A percentile compares a stretch with the other conserved stretches of the same genome.
phyloP scores from a whole-genome alignment of 2,113 vertebrate genomes.

The Copsychus sechellarum region DNA sequence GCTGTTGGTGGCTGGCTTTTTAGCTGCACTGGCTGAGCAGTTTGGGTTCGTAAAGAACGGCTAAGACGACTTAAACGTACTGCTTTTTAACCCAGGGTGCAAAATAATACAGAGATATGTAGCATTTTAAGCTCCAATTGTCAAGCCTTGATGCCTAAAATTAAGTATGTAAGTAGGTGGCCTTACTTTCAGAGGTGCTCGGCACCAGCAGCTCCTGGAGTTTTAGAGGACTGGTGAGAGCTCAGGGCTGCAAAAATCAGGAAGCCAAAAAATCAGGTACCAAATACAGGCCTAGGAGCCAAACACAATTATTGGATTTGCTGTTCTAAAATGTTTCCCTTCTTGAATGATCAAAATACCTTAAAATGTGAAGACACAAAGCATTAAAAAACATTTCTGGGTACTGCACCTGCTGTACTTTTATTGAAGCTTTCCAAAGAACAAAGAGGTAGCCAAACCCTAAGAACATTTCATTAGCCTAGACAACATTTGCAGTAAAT shows the following conservation, averaged over 20 bases:
- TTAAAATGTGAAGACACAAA: background rate
- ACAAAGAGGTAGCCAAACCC: background rate
- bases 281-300: background rate
- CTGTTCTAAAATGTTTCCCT: conserved; percentile 29
- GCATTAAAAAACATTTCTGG: background rate
- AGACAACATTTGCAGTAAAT: background rate
- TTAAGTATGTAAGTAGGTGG: background rate
- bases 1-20: conserved; percentile 90
- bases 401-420: conserved; percentile 16
- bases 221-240: background rate
- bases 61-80: conserved; percentile 73
- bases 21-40: conserved; percentile 84
- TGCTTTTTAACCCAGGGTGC: conserved; percentile 80
- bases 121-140: conserved; percentile 67
- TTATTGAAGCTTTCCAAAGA: background rate
- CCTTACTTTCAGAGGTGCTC: conserved; percentile 15
- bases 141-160: conserved; percentile 67
- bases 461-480: background rate
- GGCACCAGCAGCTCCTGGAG: conserved; percentile 5
- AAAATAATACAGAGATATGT: conserved; percentile 65
- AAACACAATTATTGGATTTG: conserved; percentile 26
- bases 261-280: background rate
- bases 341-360: conserved; percentile 39
- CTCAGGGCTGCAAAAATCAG: background rate
- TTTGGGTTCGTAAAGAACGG: conserved; percentile 53